Base-by-base conservation (phyloP, 2,888 invertebrate genomes). In the Eupithecia inturbata region DNA sequence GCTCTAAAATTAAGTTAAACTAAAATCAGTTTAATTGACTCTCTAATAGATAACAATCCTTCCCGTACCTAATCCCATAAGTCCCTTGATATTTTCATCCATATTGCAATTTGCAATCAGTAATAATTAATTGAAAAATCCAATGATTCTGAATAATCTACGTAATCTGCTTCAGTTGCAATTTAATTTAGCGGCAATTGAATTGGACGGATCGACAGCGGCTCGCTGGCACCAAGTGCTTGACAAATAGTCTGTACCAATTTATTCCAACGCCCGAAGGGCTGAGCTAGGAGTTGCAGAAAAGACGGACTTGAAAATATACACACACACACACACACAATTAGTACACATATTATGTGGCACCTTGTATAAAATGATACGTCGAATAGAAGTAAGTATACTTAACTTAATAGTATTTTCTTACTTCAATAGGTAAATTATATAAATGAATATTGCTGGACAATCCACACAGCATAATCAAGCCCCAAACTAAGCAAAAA, bases 171-270 rank as follows among this genome's bases (percentile, higher is more conserved):
- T 90, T 91, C 91, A 85, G 89, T 91, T 89, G 91, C 92, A 92
- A 92, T 94, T 93, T 92, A 93, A 92, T 91, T 92, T 89, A 87
- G 90, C 85, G 82, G 86, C 89, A 92, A 93, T 93, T 89, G 92
- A 92, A 91, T 92, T 87, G 87, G 86, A 81, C 84, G 88, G 87
- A 89, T 90, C 88, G 87, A 83, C 84, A 88, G 88, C 87, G 86
- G 36, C 3, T 36, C 36, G 36, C 36, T 36, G 9, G 83, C 85
- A 86, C 89, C 88, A 89, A 94, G 93, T 92, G 93, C 89, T 93
- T 89, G 87, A 89, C 94, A 94, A 93, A 94, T 91, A 94, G 89
- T 89, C 89, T 83, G 87, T 81, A 88, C 88, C 91, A 91, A 93
- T 93, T 92, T 92, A 92, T 91, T 87, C 84, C 86, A 86, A 88